phyloP scores from a whole-genome alignment of 2,797 vertebrate species.

The Pangasius larnaudii region DNA sequence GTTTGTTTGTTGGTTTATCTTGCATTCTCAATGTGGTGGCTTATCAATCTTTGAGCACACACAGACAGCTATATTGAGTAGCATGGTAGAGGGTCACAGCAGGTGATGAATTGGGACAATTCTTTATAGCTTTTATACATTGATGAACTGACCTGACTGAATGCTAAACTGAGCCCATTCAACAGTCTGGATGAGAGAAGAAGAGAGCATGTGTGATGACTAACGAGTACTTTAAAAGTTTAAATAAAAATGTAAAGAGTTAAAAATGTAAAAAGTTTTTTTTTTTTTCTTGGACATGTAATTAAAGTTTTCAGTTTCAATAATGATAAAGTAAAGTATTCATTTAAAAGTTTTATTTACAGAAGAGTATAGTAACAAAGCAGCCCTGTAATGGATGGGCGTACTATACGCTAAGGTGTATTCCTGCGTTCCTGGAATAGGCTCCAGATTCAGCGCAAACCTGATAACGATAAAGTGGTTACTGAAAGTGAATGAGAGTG shows the following conservation, averaged over 20 bases:
- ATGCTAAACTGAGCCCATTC: background rate
- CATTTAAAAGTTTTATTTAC: background rate
- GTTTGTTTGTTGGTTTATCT: too few species aligned
- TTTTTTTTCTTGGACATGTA: background rate
- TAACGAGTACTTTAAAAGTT: background rate
- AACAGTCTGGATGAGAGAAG: background rate
- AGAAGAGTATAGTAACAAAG: background rate
- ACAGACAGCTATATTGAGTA: background rate
- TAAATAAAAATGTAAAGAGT: too few species aligned
- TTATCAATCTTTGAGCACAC: background rate
- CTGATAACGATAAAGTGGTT: background rate
- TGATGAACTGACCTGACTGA: background rate
- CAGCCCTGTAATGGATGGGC: too few species aligned
- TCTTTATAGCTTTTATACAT: background rate
- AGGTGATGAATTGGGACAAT: background rate
- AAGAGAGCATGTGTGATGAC: background rate
- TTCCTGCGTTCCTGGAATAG: too few species aligned
- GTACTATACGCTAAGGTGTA: background rate
- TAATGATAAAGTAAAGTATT: background rate
- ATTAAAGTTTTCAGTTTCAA: background rate
- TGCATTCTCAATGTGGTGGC: background rate
- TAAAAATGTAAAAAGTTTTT: background rate
- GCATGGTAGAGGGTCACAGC: background rate
- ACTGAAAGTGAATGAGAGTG: background rate
- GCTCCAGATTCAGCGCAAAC: background rate